Conservation (phyloP, 37 sponge, comb jelly and placozoan species). For the Eunapius fragilis region DNA sequence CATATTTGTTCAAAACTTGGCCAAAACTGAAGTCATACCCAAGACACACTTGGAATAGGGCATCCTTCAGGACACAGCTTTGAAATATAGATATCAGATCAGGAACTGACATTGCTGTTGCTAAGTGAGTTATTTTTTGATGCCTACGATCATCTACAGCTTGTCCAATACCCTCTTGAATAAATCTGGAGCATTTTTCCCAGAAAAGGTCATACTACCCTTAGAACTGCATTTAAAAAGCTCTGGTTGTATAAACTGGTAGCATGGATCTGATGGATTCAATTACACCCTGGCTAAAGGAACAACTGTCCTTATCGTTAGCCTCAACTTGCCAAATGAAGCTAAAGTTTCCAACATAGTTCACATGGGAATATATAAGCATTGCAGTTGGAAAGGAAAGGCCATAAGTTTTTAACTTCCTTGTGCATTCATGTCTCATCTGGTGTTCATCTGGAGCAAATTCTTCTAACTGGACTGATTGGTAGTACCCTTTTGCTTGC, state of each 20-base stretch:
- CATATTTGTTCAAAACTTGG: too few species aligned
- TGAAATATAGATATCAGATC: constrained; percentile 33
- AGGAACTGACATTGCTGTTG: constrained; percentile 28
- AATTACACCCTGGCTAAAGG: neutral
- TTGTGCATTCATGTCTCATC: neutral
- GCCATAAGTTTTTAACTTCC: neutral
- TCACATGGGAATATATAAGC: neutral
- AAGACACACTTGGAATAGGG: neutral
- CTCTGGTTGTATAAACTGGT: neutral
- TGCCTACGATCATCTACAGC: constrained; percentile 9
- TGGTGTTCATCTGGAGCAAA: neutral
- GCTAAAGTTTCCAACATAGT: neutral
- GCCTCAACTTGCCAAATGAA: neutral
- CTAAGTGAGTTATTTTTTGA: constrained; percentile 35
- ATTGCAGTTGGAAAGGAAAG: neutral
- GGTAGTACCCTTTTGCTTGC: neutral
- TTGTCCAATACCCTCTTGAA: neutral
- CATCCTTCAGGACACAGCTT: constrained; percentile 19
- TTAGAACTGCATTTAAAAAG: neutral
- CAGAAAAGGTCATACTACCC: neutral
- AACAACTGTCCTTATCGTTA: neutral
- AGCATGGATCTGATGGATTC: neutral
- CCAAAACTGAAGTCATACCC: too few species aligned
- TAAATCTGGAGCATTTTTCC: neutral
- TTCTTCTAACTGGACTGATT: neutral